phyloP scores from a whole-genome alignment of 2,888 invertebrate species.

The Lobophora halterata region DNA sequence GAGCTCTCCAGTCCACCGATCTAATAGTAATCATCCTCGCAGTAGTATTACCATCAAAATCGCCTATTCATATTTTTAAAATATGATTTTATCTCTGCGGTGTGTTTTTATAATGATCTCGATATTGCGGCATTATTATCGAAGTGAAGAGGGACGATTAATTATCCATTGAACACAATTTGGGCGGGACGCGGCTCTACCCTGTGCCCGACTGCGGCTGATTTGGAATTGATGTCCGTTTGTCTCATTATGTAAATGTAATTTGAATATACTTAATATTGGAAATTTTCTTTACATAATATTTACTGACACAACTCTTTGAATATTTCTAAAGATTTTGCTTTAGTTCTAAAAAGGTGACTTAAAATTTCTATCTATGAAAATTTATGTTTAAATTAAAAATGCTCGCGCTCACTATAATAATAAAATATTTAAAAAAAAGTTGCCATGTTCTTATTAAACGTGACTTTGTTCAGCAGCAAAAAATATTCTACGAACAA shows the following conservation, averaged over 20 bases:
- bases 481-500: constrained; percentile 22
- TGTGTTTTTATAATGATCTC: constrained; percentile 59
- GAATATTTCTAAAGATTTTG: too few relatives aligned
- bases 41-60: constrained; percentile 27
- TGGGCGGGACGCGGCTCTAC: constrained; percentile 63
- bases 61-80: constrained; percentile 26
- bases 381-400: too few relatives aligned
- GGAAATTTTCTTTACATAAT: not conserved
- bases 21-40: constrained; percentile 5
- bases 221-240: constrained; percentile 53
- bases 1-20: too few relatives aligned
- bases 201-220: constrained; percentile 56
- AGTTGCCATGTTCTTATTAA: constrained; percentile 11
- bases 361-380: not conserved
- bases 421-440: too few relatives aligned
- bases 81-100: constrained; percentile 27
- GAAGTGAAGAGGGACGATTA: constrained; percentile 69
- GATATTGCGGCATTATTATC: constrained; percentile 67
- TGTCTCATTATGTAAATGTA: constrained; percentile 34
- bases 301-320: too few relatives aligned
- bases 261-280: constrained; percentile 6
- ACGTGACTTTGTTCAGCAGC: constrained; percentile 8
- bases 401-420: too few relatives aligned
- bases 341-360: too few relatives aligned
- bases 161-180: constrained; percentile 80